Evolutionary conservation across 1,140 invertebrate genomes (phyloP).

Genomic region (Ceratina australensis): DNA sequence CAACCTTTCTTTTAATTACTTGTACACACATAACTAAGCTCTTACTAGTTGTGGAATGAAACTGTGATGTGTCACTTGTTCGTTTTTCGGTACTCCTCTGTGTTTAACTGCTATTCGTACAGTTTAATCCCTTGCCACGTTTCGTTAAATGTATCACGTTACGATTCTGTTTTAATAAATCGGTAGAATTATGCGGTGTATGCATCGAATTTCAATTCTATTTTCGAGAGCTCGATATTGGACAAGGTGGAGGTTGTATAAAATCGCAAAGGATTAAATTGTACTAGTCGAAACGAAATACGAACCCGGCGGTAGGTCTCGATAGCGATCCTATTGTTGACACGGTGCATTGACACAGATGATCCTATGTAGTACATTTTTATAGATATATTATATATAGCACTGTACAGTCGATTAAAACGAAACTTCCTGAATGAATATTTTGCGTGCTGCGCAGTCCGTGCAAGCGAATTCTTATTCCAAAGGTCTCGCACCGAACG

Average conservation of each 20-base stretch:
- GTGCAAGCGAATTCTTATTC: background rate
- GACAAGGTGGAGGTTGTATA: no score
- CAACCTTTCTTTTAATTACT: slow-evolving; percentile 15
- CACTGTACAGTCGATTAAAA: slow-evolving; percentile 39
- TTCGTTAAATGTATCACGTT: background rate
- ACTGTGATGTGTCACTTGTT: slow-evolving; percentile 21
- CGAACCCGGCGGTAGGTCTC: slow-evolving; percentile 11
- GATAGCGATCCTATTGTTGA: slow-evolving; percentile 18
- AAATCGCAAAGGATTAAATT: slow-evolving; percentile 8
- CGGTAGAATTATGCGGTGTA: no score
- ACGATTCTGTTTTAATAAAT: background rate
- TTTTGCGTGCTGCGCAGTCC: slow-evolving; percentile 6
- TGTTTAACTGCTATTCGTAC: background rate
- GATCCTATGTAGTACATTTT: slow-evolving; percentile 28
- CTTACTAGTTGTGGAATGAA: slow-evolving; percentile 35
- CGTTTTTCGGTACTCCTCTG: background rate
- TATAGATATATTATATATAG: slow-evolving; percentile 35
- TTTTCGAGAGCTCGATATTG: background rate
- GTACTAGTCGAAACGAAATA: background rate
- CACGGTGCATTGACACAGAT: slow-evolving; percentile 29
- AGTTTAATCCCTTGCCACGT: background rate
- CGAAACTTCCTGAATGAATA: slow-evolving; percentile 31
- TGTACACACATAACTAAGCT: slow-evolving; percentile 30
- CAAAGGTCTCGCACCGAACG: no score
- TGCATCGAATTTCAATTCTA: background rate